These are phyloP conservation scores for Salvator merianae DNA, from an alignment of 2,113 vertebrate genomes.

Conservation along the genomic window DNA sequence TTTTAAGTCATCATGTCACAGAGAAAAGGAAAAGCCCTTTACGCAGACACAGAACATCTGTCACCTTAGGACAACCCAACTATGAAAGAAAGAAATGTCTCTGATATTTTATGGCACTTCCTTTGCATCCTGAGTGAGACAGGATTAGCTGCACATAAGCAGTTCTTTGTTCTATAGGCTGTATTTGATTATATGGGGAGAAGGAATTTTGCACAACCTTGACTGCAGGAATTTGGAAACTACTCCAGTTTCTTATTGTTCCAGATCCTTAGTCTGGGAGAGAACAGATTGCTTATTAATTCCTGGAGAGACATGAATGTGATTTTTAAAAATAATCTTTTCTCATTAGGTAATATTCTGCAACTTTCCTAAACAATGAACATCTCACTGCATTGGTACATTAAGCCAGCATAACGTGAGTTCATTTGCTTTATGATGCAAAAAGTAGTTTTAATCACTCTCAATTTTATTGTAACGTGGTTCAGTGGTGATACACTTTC, in stretches of 20 bases:
- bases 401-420: conserved; percentile 1
- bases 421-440: conserved; percentile 47
- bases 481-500: conserved; percentile 24
- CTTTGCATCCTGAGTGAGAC: not conserved
- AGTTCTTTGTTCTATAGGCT: no score
- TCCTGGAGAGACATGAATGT: conserved; percentile 43
- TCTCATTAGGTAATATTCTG: conserved; percentile 61
- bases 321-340: conserved; percentile 11
- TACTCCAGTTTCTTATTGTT: not conserved
- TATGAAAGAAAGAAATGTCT: not conserved
- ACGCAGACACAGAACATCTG: not conserved
- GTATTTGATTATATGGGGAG: not conserved
- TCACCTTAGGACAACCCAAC: not conserved
- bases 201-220: no score
- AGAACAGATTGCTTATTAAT: conserved; percentile 39
- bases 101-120: not conserved
- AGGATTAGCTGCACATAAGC: not conserved
- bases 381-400: conserved; percentile 11
- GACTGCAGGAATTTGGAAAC: conserved; percentile 13
- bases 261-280: not conserved
- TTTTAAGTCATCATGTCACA: not conserved
- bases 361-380: conserved; percentile 50
- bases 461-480: conserved; percentile 26
- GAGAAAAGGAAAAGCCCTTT: not conserved
- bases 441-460: conserved; percentile 55